Base-by-base conservation (phyloP, 2,113 vertebrate genomes). In the Cheilinus undulatus region DNA sequence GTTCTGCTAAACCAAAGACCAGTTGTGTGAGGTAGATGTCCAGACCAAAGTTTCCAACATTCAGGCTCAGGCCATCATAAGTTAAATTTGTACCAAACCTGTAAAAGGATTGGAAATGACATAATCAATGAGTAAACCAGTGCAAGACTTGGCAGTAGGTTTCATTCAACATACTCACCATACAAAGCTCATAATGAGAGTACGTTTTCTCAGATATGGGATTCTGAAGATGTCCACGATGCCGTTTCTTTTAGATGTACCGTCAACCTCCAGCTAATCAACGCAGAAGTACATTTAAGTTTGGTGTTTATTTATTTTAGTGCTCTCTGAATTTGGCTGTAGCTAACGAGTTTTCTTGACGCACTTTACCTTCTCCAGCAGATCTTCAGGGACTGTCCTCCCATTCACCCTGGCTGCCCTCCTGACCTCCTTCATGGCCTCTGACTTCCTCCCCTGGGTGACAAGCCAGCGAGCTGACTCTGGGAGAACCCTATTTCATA, bases 401-500 rank as follows among this genome's bases (percentile, higher is more conserved):
- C 86, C 84, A 52, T 97, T 98, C 61, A 93, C 64, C 7, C 38
- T 62, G 1, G 96, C 95, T 5, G 94, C 96, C 63, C 91, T 96
- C 61, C 83, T 80, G 19, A 98, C 64, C 22, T 93, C 12, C n/a
- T 84, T 92, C 67, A 93, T 94, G 7, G 96, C 96, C 45, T 93
- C 90, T 20, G 95, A 80, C 3, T 88, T 79, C 63, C 73, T 94
- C 20, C 95, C 95, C 75, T 89, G 91, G 3, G 91, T 94, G 50
- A 95, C 73, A 20, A 97, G 95, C 97, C 97, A 98, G 22, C 95
- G 90, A 23, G 95, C 92, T 0, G 97, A 97, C 65, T 97, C 96
- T 1, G 96, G 96, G 2, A 98, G 86, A 64, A 93, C 48, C 94
- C 96, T 97, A 28, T 27, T 42, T 15, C 4, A 53, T 32, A 75